These are phyloP conservation scores for Catharus ustulatus DNA, from an alignment of 2,797 vertebrate species.

Conservation along the genomic window DNA sequence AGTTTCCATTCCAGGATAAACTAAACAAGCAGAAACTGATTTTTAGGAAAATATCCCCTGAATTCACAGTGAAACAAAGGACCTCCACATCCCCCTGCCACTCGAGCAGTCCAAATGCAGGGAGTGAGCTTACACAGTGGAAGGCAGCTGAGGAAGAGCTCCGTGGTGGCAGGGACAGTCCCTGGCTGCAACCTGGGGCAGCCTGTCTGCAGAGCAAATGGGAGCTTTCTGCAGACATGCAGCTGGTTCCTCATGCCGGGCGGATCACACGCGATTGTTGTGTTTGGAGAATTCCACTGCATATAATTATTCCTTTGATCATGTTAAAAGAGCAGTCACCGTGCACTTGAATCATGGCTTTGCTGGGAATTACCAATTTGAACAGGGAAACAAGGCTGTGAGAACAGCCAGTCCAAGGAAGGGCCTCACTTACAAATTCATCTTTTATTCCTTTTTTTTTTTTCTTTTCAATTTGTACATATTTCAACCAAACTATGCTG, in stretches of 20 bases:
- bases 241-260: constrained; percentile 45
- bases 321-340: constrained; percentile 62
- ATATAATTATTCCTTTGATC: constrained; percentile 79
- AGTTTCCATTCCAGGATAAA: constrained; percentile 37
- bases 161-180: neutral
- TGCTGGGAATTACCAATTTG: constrained; percentile 61
- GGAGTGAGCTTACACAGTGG: neutral
- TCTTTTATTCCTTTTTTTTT: neutral
- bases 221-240: constrained; percentile 49
- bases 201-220: constrained; percentile 40
- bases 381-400: neutral
- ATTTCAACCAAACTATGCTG: constrained; percentile 6
- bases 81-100: neutral
- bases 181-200: constrained; percentile 59
- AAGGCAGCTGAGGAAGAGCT: neutral
- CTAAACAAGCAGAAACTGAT: neutral
- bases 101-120: neutral
- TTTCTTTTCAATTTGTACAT: neutral
- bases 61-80: neutral
- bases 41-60: constrained; percentile 2
- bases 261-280: constrained; percentile 67
- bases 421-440: neutral
- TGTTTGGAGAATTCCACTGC: constrained; percentile 72
- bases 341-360: constrained; percentile 56
- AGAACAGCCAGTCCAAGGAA: neutral